Evolutionary conservation across 2,888 invertebrate genomes (phyloP).

Genomic region (Autographa pulchrina): DNA sequence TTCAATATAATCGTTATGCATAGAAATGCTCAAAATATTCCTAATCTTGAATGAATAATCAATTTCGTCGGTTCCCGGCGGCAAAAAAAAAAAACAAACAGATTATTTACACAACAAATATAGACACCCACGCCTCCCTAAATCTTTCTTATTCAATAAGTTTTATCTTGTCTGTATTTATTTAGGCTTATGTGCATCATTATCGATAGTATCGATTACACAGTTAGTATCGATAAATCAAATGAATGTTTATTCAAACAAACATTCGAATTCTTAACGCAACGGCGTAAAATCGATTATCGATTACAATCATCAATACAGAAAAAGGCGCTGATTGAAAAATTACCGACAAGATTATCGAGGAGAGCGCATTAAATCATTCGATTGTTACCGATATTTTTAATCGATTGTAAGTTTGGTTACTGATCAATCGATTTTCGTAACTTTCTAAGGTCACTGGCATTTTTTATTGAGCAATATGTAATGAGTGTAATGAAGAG

Average conservation of each 20-base stretch:
- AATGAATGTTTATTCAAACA: constrained; percentile 55
- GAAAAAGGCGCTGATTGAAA: constrained; percentile 56
- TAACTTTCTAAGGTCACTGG: constrained; percentile 53
- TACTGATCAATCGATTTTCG: constrained; percentile 47
- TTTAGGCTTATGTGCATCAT: constrained; percentile 72
- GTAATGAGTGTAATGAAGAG: constrained; percentile 42
- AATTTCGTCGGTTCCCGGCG: background rate
- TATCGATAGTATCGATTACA: constrained; percentile 74
- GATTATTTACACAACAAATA: constrained; percentile 42
- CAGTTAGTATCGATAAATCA: constrained; percentile 71
- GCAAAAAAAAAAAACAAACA: constrained; percentile 16
- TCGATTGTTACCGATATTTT: constrained; percentile 36
- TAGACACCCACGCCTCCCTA: constrained; percentile 56
- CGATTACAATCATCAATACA: constrained; percentile 34
- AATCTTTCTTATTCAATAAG: constrained; percentile 59
- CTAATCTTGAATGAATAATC: constrained; percentile 8
- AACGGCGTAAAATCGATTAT: constrained; percentile 40
- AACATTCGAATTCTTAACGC: constrained; percentile 39
- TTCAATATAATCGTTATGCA: background rate
- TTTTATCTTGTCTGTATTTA: constrained; percentile 67
- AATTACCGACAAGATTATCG: constrained; percentile 54
- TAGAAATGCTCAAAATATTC: background rate
- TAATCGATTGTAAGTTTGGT: constrained; percentile 39
- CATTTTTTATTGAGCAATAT: constrained; percentile 47
- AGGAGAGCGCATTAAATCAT: constrained; percentile 47